These are phyloP conservation scores for Hirudinaria manillensis DNA, from an alignment of 2,888 invertebrate species.

Conservation along the genomic window DNA sequence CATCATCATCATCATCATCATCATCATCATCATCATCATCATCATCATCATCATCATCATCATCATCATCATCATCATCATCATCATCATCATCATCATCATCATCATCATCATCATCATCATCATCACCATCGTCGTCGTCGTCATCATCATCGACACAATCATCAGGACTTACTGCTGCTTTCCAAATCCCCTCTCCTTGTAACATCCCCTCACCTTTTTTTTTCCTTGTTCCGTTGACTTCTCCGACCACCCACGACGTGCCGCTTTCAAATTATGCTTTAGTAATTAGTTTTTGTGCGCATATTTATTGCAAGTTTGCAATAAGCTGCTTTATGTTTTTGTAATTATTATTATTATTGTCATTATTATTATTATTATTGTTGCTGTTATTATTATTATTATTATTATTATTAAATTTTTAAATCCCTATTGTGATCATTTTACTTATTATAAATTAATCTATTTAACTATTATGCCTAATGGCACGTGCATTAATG, in stretches of 20 bases:
- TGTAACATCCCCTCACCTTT: background rate
- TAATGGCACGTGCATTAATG: too few species aligned
- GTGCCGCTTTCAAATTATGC: too few species aligned
- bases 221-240: background rate
- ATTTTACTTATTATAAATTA: too few species aligned
- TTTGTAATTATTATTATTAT: too few species aligned
- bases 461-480: too few species aligned
- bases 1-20: constrained; percentile 31
- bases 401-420: too few species aligned
- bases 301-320: too few species aligned
- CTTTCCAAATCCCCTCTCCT: background rate
- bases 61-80: constrained; percentile 28
- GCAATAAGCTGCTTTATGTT: too few species aligned
- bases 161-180: background rate
- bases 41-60: constrained; percentile 27
- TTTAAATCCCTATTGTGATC: too few species aligned
- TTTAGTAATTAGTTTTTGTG: too few species aligned
- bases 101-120: constrained; percentile 20
- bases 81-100: constrained; percentile 17
- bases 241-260: background rate
- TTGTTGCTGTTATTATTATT: too few species aligned
- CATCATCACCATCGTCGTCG: constrained; percentile 20
- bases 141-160: constrained; percentile 8
- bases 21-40: constrained; percentile 30
- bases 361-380: too few species aligned